These are phyloP conservation scores for Salmo trutta DNA, from an alignment of 2,797 vertebrate species.

Conservation along the genomic window DNA sequence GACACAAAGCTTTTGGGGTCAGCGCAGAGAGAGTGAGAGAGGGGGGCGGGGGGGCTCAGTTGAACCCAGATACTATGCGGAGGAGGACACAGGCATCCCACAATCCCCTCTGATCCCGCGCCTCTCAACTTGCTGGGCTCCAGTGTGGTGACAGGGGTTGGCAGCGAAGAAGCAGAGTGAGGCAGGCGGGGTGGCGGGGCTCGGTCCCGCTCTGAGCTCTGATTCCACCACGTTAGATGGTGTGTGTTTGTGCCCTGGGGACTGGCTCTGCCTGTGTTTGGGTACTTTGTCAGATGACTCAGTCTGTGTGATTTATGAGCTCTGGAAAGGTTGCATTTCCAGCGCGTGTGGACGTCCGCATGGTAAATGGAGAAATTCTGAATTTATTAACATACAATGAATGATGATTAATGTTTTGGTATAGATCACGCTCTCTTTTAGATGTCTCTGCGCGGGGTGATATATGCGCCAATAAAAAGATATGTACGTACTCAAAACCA, in stretches of 20 bases:
- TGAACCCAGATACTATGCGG: constrained; percentile 35
- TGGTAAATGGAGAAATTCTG: constrained; percentile 87
- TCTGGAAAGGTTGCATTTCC: constrained; percentile 85
- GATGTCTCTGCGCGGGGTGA: constrained; percentile 78
- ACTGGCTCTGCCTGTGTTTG: constrained; percentile 79
- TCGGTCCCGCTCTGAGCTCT: constrained; percentile 65
- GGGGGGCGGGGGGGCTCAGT: not conserved
- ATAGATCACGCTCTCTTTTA: constrained; percentile 82
- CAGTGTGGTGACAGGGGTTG: constrained; percentile 55
- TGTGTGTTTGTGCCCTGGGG: constrained; percentile 81
- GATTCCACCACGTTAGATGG: constrained; percentile 80
- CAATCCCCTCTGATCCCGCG: constrained; percentile 64
- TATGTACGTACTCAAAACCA: constrained; percentile 76
- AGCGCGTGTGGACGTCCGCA: constrained; percentile 80
- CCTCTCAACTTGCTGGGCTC: constrained; percentile 64
- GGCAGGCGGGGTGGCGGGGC: constrained; percentile 42
- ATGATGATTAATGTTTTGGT: constrained; percentile 88
- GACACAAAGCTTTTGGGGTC: no score
- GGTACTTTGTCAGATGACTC: constrained; percentile 84
- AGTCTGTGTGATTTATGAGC: constrained; percentile 82
- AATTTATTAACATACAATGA: constrained; percentile 91
- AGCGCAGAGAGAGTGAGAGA: not conserved
- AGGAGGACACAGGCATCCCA: constrained; percentile 66
- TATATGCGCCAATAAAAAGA: constrained; percentile 83
- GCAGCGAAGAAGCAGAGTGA: constrained; percentile 49